Evolutionary conservation across 2,113 vertebrate species (phyloP), one percentile per base, ranked within the genome.

Genomic region (Grallaria varia): DNA sequence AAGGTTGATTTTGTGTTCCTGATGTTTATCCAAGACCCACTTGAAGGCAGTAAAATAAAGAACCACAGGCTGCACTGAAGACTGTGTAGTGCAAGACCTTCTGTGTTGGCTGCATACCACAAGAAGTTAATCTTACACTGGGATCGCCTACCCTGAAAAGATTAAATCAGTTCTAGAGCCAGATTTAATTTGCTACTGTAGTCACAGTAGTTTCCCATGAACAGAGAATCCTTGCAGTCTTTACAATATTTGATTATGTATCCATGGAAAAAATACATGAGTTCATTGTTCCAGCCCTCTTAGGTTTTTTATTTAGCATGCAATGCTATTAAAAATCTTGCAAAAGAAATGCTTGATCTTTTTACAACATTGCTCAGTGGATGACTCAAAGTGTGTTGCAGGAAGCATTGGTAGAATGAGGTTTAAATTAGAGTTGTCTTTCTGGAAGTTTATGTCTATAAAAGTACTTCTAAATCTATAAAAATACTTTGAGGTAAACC

Each of bases 181-280:
- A 93, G 56, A 89, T 95, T 84, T 96, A 60, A 90, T 84, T 90
- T 92, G 69, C 73, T 94, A 15, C 69, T 78, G 52, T 93, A 90
- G 85, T 83, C 73, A 84, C 79, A 94, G 79, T 77, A 90, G 52
- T 66, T 90, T 87, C 56, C 37, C 23, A 40, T 79, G 53, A 95
- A 56, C 28, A 92, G 60, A 93, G 40, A 79, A 93, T 78, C 40
- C 27, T 86, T 90, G 64, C 76, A 59, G 22, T 55, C 56, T 92
- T 83, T 76, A 68, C 53, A 72, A 49, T 81, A 72, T 53, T 68
- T 23, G 56, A 2, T 87, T 93, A 45, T 76, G 60, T 68, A 66
- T 82, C 58, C 42, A 17, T 2, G 4, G 28, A 78, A 91, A 93
- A 96, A 85, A 72, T 24, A 71, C 8, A 39, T n/a, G 5, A 84